Evolutionary conservation across 2,113 vertebrate species (phyloP).

Genomic region (Chaetodon auriga): DNA sequence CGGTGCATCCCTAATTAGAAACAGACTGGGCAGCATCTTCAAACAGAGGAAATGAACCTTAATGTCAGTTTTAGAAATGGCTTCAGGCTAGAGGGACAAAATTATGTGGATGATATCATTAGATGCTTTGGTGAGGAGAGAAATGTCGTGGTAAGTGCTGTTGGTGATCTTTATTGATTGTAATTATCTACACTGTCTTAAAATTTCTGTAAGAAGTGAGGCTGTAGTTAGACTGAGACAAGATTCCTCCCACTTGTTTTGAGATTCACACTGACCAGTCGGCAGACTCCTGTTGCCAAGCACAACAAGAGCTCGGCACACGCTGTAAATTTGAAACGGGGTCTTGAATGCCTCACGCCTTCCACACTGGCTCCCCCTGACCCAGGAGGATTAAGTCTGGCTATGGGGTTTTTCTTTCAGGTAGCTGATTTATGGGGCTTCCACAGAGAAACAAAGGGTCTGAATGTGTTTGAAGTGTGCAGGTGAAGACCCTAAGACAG

Average conservation of each 20-base stretch:
- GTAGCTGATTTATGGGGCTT: conserved; percentile 72
- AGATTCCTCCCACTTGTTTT: conserved; percentile 43
- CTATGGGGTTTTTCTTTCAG: conserved; percentile 65
- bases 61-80: conserved; percentile 30
- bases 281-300: conserved; percentile 39
- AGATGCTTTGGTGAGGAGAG: conserved; percentile 12
- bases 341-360: conserved; percentile 41
- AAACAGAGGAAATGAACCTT: conserved; percentile 3
- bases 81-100: conserved; percentile 18
- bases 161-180: conserved; percentile 34
- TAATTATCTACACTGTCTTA: conserved; percentile 53
- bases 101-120: conserved; percentile 18
- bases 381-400: conserved; percentile 68
- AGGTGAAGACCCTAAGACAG: conserved; percentile 68
- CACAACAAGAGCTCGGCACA: conserved; percentile 39
- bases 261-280: conserved; percentile 32
- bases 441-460: conserved; percentile 73
- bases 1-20: conserved; percentile 11
- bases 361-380: conserved; percentile 31
- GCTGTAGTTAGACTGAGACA: not conserved
- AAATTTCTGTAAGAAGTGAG: conserved; percentile 37
- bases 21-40: conserved; percentile 14
- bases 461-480: conserved; percentile 76
- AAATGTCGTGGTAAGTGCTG: conserved; percentile 50
- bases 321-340: conserved; percentile 46